Conservation (phyloP, 2,113 vertebrate species). For the Vulpes ferrilata region DNA sequence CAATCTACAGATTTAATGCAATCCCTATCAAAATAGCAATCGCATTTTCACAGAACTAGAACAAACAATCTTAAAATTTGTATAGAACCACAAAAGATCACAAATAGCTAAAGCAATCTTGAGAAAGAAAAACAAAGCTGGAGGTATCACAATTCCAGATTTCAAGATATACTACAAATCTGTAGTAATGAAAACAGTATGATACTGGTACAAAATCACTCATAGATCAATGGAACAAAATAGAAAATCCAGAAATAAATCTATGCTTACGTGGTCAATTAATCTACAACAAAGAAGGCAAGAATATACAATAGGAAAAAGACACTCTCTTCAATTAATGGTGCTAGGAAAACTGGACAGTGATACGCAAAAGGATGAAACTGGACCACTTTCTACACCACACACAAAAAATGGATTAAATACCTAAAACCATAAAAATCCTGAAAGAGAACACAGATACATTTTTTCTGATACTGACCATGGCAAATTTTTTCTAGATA, state of each 20-base stretch:
- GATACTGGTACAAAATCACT: not conserved
- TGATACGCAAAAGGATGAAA: not conserved
- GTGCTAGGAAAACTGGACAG: not conserved
- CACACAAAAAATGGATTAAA: not conserved
- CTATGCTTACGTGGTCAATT: not conserved
- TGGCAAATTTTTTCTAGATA: not conserved
- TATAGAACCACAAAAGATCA: not conserved
- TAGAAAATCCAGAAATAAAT: not conserved
- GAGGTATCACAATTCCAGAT: not conserved
- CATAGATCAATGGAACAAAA: not conserved
- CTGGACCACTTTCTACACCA: not conserved
- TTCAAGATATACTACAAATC: not conserved
- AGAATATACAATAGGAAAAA: not conserved
- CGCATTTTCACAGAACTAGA: not conserved
- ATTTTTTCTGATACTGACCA: not conserved
- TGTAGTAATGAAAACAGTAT: not conserved
- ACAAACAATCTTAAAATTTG: not conserved
- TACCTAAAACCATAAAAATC: not conserved
- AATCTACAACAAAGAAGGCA: not conserved
- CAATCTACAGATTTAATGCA: not conserved
- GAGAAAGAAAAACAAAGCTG: not conserved
- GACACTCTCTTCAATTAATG: not conserved
- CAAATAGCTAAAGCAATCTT: not conserved
- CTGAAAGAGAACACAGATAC: not conserved
- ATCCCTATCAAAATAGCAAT: not conserved